Evolutionary conservation across 2,797 vertebrate genomes (phyloP), one percentile per base, ranked within the genome.

Genomic region (Molothrus aeneus): DNA sequence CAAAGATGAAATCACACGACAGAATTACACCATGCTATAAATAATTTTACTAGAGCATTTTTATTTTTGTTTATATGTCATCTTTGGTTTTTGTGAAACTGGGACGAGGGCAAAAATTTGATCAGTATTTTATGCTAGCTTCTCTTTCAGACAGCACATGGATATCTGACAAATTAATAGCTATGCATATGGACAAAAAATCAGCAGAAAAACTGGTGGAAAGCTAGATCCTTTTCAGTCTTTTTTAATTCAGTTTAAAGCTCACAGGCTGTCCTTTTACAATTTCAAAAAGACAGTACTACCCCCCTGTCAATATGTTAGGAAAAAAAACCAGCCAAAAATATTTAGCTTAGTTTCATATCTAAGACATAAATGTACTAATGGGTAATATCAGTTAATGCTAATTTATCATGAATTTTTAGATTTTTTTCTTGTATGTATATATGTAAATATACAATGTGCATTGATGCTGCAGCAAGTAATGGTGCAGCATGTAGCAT

Each of bases 11-110:
- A 84, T 89, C 61, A 71, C 88, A 54, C 29, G 73, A 57, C 36
- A 86, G 48, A 93, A 94, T 74, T 65, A 82, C 56, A 66, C 47
- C 40, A 54, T 53, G 48, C 83, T 89, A 80, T 91, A 96, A 96
- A 94, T 96, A 74, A 78, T 73, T 68, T 88, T 71, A 86, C 24
- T 48, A 86, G 17, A 69, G 9, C 26, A 50, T 85, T 88, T 90
- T 82, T 8, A 36, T 64, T 90, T 85, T 31, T 86, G 42, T 95
- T 88, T 80, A 53, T 66, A n/a, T 73, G 13, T 60, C 3, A 25
- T 51, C 9, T 43, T 69, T 88, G 54, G 86, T 75, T 92, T 34
- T 60, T 32, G 11, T 57, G 36, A 77, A 92, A 88, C 4, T 65
- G 28, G 19, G 75, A 75, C 36, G 54, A 88, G 5, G 38, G 12